Percentiles rank a stretch among this genome's conserved stretches.
These are phyloP conservation scores for Amiota mariae DNA, from an alignment of 2,888 invertebrate genomes.

Conservation along the genomic window DNA sequence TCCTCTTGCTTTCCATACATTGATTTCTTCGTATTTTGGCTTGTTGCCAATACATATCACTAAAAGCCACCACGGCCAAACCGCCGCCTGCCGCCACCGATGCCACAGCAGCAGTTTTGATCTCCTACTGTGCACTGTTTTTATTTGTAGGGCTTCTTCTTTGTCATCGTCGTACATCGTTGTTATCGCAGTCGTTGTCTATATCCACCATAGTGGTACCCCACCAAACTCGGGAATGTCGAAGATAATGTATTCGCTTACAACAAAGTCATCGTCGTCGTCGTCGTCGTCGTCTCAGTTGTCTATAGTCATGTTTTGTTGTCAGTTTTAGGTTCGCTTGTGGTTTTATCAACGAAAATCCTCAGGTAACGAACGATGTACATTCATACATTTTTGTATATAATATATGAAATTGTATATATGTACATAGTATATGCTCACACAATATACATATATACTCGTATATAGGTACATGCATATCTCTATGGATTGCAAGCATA, in stretches of 20 bases:
- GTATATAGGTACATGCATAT: background rate
- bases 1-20: background rate
- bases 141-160: conserved; percentile 20
- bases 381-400: background rate
- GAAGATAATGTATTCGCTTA: background rate
- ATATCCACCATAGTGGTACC: background rate
- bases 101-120: conserved; percentile 4
- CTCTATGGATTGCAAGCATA: background rate
- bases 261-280: conserved; percentile 6
- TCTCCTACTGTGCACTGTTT: conserved; percentile 20
- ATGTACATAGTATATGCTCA: background rate
- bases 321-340: conserved; percentile 40
- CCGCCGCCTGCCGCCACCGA: background rate
- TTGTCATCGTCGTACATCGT: conserved; percentile 3
- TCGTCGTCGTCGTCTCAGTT: conserved; percentile 11
- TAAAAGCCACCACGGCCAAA: background rate
- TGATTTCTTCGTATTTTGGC: background rate
- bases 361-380: conserved; percentile 7
- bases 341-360: conserved; percentile 47
- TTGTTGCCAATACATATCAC: background rate
- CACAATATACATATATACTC: background rate
- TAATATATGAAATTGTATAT: too few relatives aligned
- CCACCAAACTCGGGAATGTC: too few relatives aligned
- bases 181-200: background rate
- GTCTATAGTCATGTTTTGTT: conserved; percentile 4